A percentile compares a stretch with the other conserved stretches of the same genome.
Evolutionary conservation across 35 echinoderm and acorn worm species (phyloP).

Genomic region (Patiria miniata): DNA sequence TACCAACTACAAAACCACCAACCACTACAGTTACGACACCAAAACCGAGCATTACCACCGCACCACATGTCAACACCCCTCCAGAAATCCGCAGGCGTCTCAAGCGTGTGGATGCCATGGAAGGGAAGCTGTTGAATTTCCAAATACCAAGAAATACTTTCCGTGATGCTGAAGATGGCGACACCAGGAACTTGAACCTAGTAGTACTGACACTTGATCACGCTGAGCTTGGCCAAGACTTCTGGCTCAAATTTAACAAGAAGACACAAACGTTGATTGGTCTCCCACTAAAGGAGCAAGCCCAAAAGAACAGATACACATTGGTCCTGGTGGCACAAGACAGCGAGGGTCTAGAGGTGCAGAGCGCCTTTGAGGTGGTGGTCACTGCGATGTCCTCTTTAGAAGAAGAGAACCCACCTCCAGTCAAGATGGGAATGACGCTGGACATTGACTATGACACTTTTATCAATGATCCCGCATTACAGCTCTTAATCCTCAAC

Average conservation of each 20-base stretch:
- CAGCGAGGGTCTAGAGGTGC: constrained; percentile 35
- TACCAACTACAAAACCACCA: not conserved
- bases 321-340: constrained; percentile 79
- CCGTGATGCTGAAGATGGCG: constrained; percentile 74
- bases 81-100: constrained; percentile 40
- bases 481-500: constrained; percentile 82
- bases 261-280: constrained; percentile 64
- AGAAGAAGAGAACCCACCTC: constrained; percentile 40
- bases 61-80: constrained; percentile 29
- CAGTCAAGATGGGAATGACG: constrained; percentile 80
- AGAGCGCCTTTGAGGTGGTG: constrained; percentile 68
- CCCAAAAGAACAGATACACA: constrained; percentile 11
- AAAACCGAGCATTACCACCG: not conserved
- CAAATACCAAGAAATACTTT: constrained; percentile 67
- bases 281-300: constrained; percentile 39
- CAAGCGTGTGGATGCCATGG: constrained; percentile 46
- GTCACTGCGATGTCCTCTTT: constrained; percentile 47
- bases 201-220: constrained; percentile 19
- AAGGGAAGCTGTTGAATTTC: constrained; percentile 48
- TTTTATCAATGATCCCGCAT: constrained; percentile 68
- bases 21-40: not conserved
- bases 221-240: constrained; percentile 24
- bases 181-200: constrained; percentile 61
- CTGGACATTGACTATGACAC: constrained; percentile 90
- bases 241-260: constrained; percentile 76